Evolutionary conservation across 1,140 invertebrate species (phyloP).

Genomic region (Drosophila aff.): DNA sequence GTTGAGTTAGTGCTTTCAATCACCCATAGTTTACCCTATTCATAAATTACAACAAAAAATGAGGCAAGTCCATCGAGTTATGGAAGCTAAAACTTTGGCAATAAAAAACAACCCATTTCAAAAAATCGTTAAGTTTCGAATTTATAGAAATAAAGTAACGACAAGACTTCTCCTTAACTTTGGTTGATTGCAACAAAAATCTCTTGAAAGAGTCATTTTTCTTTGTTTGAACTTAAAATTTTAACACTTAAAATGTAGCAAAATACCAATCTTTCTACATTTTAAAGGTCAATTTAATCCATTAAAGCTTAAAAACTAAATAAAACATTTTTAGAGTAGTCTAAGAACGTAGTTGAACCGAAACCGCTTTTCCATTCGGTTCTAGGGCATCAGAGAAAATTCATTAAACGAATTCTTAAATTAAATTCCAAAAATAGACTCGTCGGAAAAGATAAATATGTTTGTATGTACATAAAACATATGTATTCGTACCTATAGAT

Average conservation of each 20-base stretch:
- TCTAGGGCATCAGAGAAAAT: neutral
- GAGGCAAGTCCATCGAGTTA: neutral
- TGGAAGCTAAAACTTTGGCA: neutral
- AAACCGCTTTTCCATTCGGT: neutral
- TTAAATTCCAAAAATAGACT: conserved; percentile 69
- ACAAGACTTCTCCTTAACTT: neutral
- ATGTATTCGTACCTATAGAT: conserved; percentile 34
- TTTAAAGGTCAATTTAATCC: neutral
- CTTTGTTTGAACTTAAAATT: neutral
- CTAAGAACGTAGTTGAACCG: neutral
- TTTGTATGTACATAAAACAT: conserved; percentile 25
- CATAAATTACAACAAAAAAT: neutral
- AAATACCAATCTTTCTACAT: no score
- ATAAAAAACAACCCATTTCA: neutral
- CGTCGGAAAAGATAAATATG: conserved; percentile 36
- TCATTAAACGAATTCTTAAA: conserved; percentile 55
- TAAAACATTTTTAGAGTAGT: no score
- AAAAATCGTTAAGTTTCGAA: neutral
- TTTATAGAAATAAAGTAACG: neutral
- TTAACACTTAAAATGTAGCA: neutral
- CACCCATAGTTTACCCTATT: neutral
- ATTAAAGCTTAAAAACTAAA: neutral
- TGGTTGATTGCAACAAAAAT: neutral
- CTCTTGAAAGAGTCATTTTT: neutral
- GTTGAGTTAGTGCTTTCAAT: neutral